Percentiles rank a stretch among this genome's conserved stretches.
These are phyloP conservation scores for Hypsopygia costalis DNA, from an alignment of 2,888 invertebrate genomes.

Conservation along the genomic window DNA sequence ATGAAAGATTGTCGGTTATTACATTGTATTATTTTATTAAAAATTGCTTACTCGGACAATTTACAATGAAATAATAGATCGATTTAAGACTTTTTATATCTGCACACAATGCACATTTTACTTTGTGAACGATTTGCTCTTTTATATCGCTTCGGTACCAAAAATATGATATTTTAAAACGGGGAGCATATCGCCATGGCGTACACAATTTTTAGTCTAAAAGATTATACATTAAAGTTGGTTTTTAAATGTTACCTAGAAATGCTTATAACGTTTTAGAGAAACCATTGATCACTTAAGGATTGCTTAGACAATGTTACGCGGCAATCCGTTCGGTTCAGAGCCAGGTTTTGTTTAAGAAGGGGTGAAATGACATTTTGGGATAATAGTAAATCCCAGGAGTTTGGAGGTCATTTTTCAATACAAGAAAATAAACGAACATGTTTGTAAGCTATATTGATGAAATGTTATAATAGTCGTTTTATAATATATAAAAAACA, in stretches of 20 bases:
- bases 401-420: conserved; percentile 70
- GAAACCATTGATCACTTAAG: conserved; percentile 53
- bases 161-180: conserved; percentile 48
- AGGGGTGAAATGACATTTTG: conserved; percentile 74
- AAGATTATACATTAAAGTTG: conserved; percentile 13
- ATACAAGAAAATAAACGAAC: conserved; percentile 35
- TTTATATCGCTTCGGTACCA: conserved; percentile 39
- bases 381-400: conserved; percentile 60
- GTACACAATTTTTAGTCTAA: conserved; percentile 17
- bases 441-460: neutral
- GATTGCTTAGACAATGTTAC: conserved; percentile 72
- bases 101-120: conserved; percentile 31
- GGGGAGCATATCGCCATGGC: conserved; percentile 15
- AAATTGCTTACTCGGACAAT: conserved; percentile 58
- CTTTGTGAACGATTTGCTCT: conserved; percentile 18
- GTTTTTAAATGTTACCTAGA: conserved; percentile 14
- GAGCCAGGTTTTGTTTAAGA: conserved; percentile 68
- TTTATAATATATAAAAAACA: no score
- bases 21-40: conserved; percentile 26
- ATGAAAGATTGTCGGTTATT: conserved; percentile 16
- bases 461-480: no score
- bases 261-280: conserved; percentile 33
- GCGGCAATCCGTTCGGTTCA: conserved; percentile 69
- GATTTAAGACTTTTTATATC: conserved; percentile 29
- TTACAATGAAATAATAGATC: conserved; percentile 37